Percentiles rank a stretch among this genome's conserved stretches.
Evolutionary conservation across 2,113 vertebrate genomes (phyloP).

Genomic region (Ornithorhynchus anatinus): DNA sequence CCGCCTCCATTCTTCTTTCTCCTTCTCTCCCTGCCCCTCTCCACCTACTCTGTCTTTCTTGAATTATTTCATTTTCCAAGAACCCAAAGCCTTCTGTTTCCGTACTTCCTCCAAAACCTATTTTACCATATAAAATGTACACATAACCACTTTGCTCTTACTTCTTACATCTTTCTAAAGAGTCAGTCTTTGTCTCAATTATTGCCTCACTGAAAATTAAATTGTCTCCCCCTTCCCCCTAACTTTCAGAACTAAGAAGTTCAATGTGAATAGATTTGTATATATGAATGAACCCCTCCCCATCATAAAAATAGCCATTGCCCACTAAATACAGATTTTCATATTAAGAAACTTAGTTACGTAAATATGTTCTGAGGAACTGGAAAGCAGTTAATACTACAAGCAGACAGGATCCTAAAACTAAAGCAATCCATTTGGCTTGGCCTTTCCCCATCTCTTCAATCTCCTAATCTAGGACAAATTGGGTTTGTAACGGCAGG

Average conservation of each 20-base stretch:
- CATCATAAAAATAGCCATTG: conserved; percentile 73
- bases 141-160: conserved; percentile 59
- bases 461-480: conserved; percentile 57
- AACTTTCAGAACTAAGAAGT: conserved; percentile 57
- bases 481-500: conserved; percentile 65
- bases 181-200: conserved; percentile 56
- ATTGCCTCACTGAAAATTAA: conserved; percentile 71
- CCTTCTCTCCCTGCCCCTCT: background rate
- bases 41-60: conserved; percentile 26
- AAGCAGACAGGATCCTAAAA: conserved; percentile 72
- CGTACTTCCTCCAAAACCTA: conserved; percentile 53
- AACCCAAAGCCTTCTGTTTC: conserved; percentile 51
- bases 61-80: conserved; percentile 51
- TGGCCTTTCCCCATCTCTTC: conserved; percentile 65
- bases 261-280: conserved; percentile 51
- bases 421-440: conserved; percentile 75
- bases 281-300: conserved; percentile 49
- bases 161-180: conserved; percentile 56
- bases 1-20: conserved; percentile 2
- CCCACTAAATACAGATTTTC: conserved; percentile 71
- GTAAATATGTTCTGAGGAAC: conserved; percentile 70
- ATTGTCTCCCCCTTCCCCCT: conserved; percentile 42
- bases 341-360: conserved; percentile 68
- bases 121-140: conserved; percentile 70
- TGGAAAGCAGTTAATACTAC: conserved; percentile 61